A percentile compares a stretch with the other conserved stretches of the same genome.
Evolutionary conservation across 2,888 invertebrate genomes (phyloP).

Genomic region (Cantharis rufa): DNA sequence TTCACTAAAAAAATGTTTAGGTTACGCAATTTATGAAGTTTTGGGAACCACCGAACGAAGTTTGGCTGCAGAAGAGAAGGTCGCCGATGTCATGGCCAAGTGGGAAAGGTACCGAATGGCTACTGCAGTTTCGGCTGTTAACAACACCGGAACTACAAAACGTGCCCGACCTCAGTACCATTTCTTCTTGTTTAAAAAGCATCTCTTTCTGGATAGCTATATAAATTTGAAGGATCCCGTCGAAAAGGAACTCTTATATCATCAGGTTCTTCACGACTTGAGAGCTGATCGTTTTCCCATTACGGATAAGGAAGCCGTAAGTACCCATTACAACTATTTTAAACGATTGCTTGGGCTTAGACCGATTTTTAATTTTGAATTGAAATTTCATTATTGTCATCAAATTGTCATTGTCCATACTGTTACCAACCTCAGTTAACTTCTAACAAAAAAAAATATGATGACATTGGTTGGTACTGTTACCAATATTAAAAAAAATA

Average conservation of each 20-base stretch:
- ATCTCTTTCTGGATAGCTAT: conserved; percentile 78
- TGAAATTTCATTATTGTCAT: no score
- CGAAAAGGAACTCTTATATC: conserved; percentile 91
- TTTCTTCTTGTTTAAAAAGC: conserved; percentile 79
- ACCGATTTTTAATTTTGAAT: no score
- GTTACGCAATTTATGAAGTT: conserved; percentile 92
- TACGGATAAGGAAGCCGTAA: conserved; percentile 91
- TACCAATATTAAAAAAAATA: no score
- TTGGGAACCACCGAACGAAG: conserved; percentile 86
- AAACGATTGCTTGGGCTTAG: no score
- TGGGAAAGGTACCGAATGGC: conserved; percentile 89
- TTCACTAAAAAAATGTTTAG: conserved; percentile 52
- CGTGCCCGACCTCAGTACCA: conserved; percentile 61
- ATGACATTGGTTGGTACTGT: no score
- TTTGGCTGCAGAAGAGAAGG: conserved; percentile 82
- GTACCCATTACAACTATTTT: conserved; percentile 50
- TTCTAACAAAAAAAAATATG: no score
- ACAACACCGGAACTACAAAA: conserved; percentile 49
- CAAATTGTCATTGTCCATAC: no score
- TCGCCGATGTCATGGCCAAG: conserved; percentile 92
- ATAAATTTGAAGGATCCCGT: conserved; percentile 82
- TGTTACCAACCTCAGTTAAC: no score
- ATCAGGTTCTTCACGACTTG: conserved; percentile 89
- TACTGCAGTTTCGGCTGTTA: conserved; percentile 60
- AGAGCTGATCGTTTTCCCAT: conserved; percentile 91